phyloP scores from a whole-genome alignment of 2,113 vertebrate genomes.

The Pipa parva region DNA sequence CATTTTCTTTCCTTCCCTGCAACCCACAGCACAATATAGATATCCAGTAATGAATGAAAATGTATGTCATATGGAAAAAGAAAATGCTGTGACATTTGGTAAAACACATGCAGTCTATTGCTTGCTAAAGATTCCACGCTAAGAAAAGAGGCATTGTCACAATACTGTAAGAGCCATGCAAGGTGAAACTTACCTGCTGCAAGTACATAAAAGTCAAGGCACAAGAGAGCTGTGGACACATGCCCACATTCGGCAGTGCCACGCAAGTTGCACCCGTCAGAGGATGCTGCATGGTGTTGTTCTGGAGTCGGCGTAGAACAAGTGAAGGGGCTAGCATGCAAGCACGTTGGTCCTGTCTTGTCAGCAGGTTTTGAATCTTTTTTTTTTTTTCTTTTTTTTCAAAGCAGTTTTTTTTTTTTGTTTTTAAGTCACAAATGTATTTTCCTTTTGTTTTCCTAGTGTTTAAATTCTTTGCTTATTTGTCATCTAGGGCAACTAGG shows the following conservation, averaged over 20 bases:
- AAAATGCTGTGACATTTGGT: neutral
- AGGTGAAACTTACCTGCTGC: slow-evolving; percentile 87
- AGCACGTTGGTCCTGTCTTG: slow-evolving; percentile 60
- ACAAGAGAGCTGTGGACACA: slow-evolving; percentile 95
- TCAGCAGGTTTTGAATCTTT: slow-evolving; percentile 46
- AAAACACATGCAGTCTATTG: neutral
- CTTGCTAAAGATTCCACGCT: neutral
- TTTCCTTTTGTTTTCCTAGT: slow-evolving; percentile 27
- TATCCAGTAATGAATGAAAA: neutral
- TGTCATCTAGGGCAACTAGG: slow-evolving; percentile 62
- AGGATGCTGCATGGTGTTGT: slow-evolving; percentile 89
- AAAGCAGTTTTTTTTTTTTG: slow-evolving; percentile 4
- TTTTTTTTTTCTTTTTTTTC: slow-evolving; percentile 48
- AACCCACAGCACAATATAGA: neutral
- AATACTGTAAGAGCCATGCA: slow-evolving; percentile 6
- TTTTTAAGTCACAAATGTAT: slow-evolving; percentile 47
- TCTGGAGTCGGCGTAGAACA: slow-evolving; percentile 67
- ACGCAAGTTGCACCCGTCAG: slow-evolving; percentile 90
- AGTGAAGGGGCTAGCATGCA: slow-evolving; percentile 70
- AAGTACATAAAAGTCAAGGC: slow-evolving; percentile 98
- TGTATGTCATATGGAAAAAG: neutral
- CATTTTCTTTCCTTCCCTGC: neutral
- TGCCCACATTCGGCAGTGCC: slow-evolving; percentile 87
- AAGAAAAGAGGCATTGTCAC: neutral
- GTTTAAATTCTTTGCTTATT: slow-evolving; percentile 52